These are phyloP conservation scores for Cydia pomonella DNA, from an alignment of 1,140 invertebrate species.

Conservation along the genomic window DNA sequence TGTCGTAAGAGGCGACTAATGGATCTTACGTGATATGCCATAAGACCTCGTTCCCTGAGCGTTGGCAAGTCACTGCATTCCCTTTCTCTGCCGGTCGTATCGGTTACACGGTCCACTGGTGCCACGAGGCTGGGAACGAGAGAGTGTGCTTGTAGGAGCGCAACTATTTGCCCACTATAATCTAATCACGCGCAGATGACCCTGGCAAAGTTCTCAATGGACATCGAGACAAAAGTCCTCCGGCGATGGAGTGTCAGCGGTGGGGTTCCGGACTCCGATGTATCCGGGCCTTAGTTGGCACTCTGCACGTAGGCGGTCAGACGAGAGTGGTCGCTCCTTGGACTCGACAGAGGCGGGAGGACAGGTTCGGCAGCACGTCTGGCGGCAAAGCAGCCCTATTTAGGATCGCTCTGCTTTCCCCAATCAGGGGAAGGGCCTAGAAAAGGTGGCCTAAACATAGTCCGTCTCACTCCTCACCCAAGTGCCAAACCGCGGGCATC, in stretches of 20 bases:
- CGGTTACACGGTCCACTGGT: slow-evolving; percentile 2
- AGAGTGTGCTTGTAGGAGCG: neutral
- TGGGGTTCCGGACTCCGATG: neutral
- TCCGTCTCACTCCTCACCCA: too few species aligned
- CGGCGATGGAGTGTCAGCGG: neutral
- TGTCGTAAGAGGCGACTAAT: neutral
- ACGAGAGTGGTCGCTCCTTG: slow-evolving; percentile 10
- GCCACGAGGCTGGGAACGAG: neutral
- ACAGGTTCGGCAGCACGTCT: too few species aligned
- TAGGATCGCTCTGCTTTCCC: too few species aligned
- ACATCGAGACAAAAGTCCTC: neutral
- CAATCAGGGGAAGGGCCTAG: too few species aligned
- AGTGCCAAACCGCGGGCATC: too few species aligned
- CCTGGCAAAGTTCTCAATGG: neutral
- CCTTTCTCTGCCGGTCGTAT: neutral
- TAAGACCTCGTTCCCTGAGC: neutral
- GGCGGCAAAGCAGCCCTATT: too few species aligned
- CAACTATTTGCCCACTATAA: neutral
- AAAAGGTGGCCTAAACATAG: too few species aligned
- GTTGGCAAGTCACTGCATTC: neutral
- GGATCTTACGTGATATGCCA: neutral
- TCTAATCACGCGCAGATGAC: neutral
- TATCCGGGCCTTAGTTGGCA: neutral
- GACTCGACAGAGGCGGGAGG: too few species aligned
- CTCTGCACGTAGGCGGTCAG: slow-evolving; percentile 8